Evolutionary conservation across 2,113 vertebrate genomes (phyloP), one percentile per base, ranked within the genome.

Genomic region (Axis porcinus): DNA sequence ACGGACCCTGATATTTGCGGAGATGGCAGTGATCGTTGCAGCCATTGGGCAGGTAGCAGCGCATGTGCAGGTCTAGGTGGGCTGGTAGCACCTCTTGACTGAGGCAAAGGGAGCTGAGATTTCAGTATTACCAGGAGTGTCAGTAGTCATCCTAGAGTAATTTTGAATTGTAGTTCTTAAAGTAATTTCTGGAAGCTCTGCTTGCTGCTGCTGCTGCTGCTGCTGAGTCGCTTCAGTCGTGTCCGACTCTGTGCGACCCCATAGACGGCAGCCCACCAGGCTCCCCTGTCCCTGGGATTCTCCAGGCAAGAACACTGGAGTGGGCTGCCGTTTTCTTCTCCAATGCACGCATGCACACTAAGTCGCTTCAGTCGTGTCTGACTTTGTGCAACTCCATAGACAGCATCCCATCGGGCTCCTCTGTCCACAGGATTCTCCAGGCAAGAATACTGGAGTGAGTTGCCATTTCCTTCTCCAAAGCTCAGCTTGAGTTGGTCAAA

Each of bases 31-130:
- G 2, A 6, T 5, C 1, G 2, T 36, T 14, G 43, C 11, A 12
- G 6, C 33, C 36, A 23, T 6, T 25, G 27, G 14, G 17, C 12
- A 45, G 10, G 27, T 6, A 6, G 10, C 33, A 16, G 33, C 14
- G 1, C 10, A 8, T 1, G 0, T 7, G 0, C 0, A 13, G n/a
- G 43, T 88, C 33, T 30, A 33, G 9, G 7, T 55, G 3, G 8
- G 27, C 13, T n/a, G 16, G 6, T 14, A 23, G 25, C 25, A n/a
- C 27, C 12, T 57, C 27, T 43, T 50, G 6, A 45, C 2, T 6
- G 54, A 81, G 15, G 12, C 4, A 36, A 0, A 17, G 28, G 13
- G 21, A 52, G 2, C 16, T 76, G 50, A 27, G 6, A 52, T 76
- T 89, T 85, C 67, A 12, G 2, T 79, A 15, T 23, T 9, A 8